Evolutionary conservation across 2,797 vertebrate genomes (phyloP), one percentile per base, ranked within the genome.

Genomic region (Pseudomugil gertrudae): DNA sequence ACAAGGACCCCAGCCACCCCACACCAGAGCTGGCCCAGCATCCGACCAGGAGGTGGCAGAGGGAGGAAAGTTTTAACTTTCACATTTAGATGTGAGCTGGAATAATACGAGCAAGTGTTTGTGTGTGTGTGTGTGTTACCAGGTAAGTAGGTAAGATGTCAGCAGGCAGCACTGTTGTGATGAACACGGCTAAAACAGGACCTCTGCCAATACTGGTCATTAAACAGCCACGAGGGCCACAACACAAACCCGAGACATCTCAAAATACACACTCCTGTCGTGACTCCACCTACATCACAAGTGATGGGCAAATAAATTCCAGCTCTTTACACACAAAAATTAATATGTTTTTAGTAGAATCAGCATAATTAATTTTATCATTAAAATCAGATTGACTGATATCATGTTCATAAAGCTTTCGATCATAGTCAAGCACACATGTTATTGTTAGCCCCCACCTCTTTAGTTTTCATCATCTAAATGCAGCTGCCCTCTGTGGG

Each of bases 111-210:
- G 50, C 15, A 32, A 24, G 35, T 36, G 35, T 13, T 4, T 40
- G 15, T 17, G 3, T 9, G 7, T 30, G 59, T 69, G 15, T 63
- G 19, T 56, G 63, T 70, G 57, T 69, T 36, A 38, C 0, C 67
- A 78, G 74, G 69, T 83, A 75, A 80, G 61, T 83, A 51, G 70
- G 74, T 68, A 73, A 78, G 47, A 57, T 74, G 61, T 75, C 74
- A 81, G 69, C 65, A 33, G 60, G 68, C 58, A 27, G 36, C 15
- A 6, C 2, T 29, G 57, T 57, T 66, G 47, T 63, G 70, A 38
- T 64, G 67, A 76, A 66, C 65, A 35, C 33, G 52, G 67, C 63
- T 71, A 66, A 79, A 26, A 50, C 43, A 17, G 23, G n/a, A n/a
- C n/a, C 29, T 47, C 67, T 17, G 24, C 40, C 74, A 29, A n/a